phyloP scores from a whole-genome alignment of 2,888 invertebrate genomes.

The Drosophila anomelani region DNA sequence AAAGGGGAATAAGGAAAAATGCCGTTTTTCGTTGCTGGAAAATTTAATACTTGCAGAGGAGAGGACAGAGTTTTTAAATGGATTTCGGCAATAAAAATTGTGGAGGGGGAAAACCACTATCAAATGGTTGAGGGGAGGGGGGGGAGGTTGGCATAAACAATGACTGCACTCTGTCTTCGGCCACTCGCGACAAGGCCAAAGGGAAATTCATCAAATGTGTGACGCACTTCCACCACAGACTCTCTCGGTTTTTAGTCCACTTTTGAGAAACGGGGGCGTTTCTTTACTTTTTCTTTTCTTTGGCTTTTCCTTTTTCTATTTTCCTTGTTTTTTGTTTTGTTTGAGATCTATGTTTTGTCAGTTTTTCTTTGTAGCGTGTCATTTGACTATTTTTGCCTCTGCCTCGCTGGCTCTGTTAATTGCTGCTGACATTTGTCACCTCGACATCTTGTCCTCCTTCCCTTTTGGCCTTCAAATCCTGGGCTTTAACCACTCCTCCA shows the following conservation, averaged over 20 bases:
- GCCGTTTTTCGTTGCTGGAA: slow-evolving; percentile 19
- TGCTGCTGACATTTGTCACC: slow-evolving; percentile 72
- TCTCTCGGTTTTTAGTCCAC: slow-evolving; percentile 10
- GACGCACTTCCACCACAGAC: slow-evolving; percentile 39
- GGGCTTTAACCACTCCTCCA: not conserved
- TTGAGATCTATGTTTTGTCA: slow-evolving; percentile 51
- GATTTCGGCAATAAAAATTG: slow-evolving; percentile 40
- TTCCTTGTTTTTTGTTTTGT: not conserved
- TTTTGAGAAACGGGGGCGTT: slow-evolving; percentile 14
- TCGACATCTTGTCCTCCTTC: slow-evolving; percentile 14
- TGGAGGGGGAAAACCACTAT: slow-evolving; percentile 1
- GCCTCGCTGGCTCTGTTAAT: slow-evolving; percentile 64
- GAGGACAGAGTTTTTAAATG: slow-evolving; percentile 26
- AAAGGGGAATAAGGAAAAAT: slow-evolving; percentile 42
- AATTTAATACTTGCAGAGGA: slow-evolving; percentile 20
- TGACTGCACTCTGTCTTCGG: slow-evolving; percentile 43
- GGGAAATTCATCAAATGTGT: slow-evolving; percentile 73
- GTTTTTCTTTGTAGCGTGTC: slow-evolving; percentile 61
- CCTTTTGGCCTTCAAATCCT: slow-evolving; percentile 21
- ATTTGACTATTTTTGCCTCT: slow-evolving; percentile 49
- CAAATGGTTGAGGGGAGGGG: not conserved
- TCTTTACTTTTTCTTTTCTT: slow-evolving; percentile 2
- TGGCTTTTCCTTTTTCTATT: not conserved
- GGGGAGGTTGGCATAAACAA: slow-evolving; percentile 49
- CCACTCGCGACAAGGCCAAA: slow-evolving; percentile 77